phyloP scores from a whole-genome alignment of 2,888 invertebrate species.

The Archips crataeganus region DNA sequence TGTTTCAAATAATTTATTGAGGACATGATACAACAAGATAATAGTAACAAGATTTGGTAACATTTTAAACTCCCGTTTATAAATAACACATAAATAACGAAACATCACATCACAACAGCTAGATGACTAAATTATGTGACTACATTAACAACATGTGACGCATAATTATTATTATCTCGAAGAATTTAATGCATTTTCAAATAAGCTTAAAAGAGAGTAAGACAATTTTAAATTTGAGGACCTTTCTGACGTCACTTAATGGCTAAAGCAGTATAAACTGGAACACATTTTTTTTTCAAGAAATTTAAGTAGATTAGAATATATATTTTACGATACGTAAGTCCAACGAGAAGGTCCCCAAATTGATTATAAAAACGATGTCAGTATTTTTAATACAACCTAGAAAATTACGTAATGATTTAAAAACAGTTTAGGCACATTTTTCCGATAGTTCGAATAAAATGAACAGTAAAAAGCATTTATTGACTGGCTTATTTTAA shows the following conservation, averaged over 20 bases:
- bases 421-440: constrained; percentile 70
- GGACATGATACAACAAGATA: constrained; percentile 78
- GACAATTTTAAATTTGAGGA: neutral
- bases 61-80: constrained; percentile 70
- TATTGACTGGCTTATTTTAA: constrained; percentile 43
- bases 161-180: constrained; percentile 3
- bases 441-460: constrained; percentile 51
- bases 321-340: constrained; percentile 1
- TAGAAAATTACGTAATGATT: constrained; percentile 38
- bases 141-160: constrained; percentile 29
- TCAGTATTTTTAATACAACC: constrained; percentile 24
- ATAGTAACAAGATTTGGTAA: constrained; percentile 75
- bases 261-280: constrained; percentile 1
- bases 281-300: constrained; percentile 23
- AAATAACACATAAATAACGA: constrained; percentile 66
- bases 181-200: constrained; percentile 10
- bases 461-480: constrained; percentile 47
- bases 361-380: neutral
- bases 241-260: neutral
- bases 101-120: constrained; percentile 75
- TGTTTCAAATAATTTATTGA: constrained; percentile 74
- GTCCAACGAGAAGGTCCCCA: constrained; percentile 5
- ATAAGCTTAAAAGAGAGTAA: constrained; percentile 7
- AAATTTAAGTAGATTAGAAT: neutral
- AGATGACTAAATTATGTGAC: constrained; percentile 61